These are phyloP conservation scores for Agriopis aurantiaria DNA, from an alignment of 2,888 invertebrate species.

Conservation along the genomic window DNA sequence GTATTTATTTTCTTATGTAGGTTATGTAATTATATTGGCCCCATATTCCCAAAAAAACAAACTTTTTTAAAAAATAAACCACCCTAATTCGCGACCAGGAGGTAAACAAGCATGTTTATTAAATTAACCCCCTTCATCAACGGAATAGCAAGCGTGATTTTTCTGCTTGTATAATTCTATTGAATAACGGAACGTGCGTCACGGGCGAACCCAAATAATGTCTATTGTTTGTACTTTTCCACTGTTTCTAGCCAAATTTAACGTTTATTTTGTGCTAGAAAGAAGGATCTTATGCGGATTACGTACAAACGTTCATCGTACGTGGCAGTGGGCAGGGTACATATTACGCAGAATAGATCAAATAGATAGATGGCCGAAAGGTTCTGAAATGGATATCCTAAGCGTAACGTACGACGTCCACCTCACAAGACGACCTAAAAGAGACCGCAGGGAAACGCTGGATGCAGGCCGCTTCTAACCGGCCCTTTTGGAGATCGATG, in stretches of 20 bases:
- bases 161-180: conserved; percentile 35
- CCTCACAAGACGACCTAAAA: too few relatives aligned
- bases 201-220: conserved; percentile 16
- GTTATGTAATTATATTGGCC: neutral
- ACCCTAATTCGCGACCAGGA: conserved; percentile 18
- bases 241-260: neutral
- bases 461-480: too few relatives aligned
- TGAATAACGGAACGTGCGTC: conserved; percentile 19
- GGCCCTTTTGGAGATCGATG: too few relatives aligned
- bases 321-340: too few relatives aligned
- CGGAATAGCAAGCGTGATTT: conserved; percentile 41
- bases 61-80: conserved; percentile 21
- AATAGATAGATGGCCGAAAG: too few relatives aligned
- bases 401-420: too few relatives aligned
- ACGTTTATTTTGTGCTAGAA: neutral
- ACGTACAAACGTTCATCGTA: too few relatives aligned
- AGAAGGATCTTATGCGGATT: too few relatives aligned
- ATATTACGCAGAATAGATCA: too few relatives aligned
- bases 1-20: too few relatives aligned
- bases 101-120: conserved; percentile 40
- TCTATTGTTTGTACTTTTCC: conserved; percentile 19
- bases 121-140: conserved; percentile 45
- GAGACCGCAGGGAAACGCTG: too few relatives aligned
- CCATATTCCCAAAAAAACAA: neutral
- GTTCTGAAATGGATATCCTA: too few relatives aligned